Percentiles rank a stretch among this genome's conserved stretches.
Conservation (phyloP, 2,797 vertebrate genomes). For the Discoglossus pictus region DNA sequence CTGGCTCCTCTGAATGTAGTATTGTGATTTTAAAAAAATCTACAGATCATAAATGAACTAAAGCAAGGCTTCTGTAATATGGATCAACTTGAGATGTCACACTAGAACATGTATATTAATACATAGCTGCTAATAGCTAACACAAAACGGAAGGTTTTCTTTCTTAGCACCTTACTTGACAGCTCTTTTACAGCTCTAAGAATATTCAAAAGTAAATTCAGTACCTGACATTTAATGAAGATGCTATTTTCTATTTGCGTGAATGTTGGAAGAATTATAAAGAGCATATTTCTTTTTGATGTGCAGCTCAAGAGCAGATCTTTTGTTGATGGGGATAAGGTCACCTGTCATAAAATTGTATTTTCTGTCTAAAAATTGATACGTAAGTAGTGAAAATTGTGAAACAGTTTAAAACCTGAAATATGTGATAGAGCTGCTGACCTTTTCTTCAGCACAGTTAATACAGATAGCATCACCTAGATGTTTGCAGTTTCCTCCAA, state of each 20-base stretch:
- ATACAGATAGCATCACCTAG: slow-evolving; percentile 58
- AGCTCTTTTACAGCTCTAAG: slow-evolving; percentile 19
- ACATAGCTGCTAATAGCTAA: too few relatives aligned
- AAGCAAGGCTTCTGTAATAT: too few relatives aligned
- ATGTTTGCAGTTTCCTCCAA: slow-evolving; percentile 56
- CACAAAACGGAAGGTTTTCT: too few relatives aligned
- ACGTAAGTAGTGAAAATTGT: slow-evolving; percentile 68
- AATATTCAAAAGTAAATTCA: slow-evolving; percentile 52
- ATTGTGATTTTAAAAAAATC: too few relatives aligned
- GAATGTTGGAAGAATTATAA: slow-evolving; percentile 60
- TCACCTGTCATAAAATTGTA: slow-evolving; percentile 76
- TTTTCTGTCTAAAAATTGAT: slow-evolving; percentile 74
- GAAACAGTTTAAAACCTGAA: slow-evolving; percentile 66
- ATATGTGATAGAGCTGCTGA: slow-evolving; percentile 60
- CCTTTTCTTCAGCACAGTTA: slow-evolving; percentile 71
- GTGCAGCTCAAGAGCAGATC: slow-evolving; percentile 59
- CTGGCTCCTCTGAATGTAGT: too few relatives aligned
- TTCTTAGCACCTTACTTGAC: background rate
- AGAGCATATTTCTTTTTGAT: slow-evolving; percentile 75
- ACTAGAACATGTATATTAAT: too few relatives aligned
- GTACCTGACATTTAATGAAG: slow-evolving; percentile 76
- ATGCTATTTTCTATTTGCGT: slow-evolving; percentile 69
- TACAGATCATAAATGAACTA: too few relatives aligned
- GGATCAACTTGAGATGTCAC: too few relatives aligned
- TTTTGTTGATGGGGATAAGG: slow-evolving; percentile 76